Base-by-base conservation (phyloP, 2,888 invertebrate genomes). In the Erebia palarica region DNA sequence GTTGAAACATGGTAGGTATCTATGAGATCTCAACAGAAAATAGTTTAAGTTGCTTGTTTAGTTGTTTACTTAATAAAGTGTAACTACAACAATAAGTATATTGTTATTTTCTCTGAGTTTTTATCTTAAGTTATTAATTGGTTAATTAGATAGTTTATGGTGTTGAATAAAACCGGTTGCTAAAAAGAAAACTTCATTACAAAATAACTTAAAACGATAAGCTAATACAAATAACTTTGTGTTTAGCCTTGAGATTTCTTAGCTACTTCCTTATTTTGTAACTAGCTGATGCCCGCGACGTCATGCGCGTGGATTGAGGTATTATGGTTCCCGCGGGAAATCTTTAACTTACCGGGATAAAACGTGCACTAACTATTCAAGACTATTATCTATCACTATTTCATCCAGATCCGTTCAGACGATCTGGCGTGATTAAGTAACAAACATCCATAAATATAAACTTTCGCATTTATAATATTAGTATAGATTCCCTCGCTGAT, bases 161-260 rank as follows among this genome's bases (percentile, higher is more conserved):
- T 21, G 57, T 57, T 11, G 57, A 57, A 21, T 36, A 53, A 57
- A 55, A 42, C 65, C 42, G 13, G 55, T 53, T 53, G 44, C 44
- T 36, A 65, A 53, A 47, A 27, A n/a, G n/a, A n/a, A 18, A 65
- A 18, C 44, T 66, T 42, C 13, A 51, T 14, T n/a, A 53, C 65
- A 66, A 69, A 70, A 44, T 11, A 47, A 61, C 4, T 49, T 61
- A 63, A 58, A 10, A 51, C 16, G 65, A 60, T 65, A 68, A 67
- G 10, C 61, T 61, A 14, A 70, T 65, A 36, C 60, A 70, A 21
- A 68, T 18, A 57, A 44, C 42, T 64, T 18, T n/a, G 9, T 36
- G 53, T 65, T 44, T 16, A 70, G 60, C 73, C 73, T 73, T 73
- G 68, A 67, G 58, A 61, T 69, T 49, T 63, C 14, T 7, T 42